Percentiles rank a stretch among this genome's conserved stretches.
Conservation (phyloP, 2,797 vertebrate genomes). For the Sebastes ruberrimus region DNA sequence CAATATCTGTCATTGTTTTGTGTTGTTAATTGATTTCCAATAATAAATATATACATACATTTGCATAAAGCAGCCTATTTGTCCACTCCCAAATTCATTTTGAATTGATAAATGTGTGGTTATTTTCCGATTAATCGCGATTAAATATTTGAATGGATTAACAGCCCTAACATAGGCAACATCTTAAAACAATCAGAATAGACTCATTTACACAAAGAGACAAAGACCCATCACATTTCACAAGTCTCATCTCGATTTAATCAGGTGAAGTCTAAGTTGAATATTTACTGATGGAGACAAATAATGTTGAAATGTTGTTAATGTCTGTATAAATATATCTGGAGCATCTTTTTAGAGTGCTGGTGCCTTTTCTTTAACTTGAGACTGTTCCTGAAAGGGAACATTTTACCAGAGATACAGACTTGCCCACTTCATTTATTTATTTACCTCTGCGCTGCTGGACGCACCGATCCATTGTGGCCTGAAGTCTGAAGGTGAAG, state of each 20-base stretch:
- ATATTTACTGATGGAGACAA: background rate
- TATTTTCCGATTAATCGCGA: too few species aligned
- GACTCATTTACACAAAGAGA: too few species aligned
- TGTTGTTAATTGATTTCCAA: too few species aligned
- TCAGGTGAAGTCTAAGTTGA: background rate
- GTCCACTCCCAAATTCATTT: too few species aligned
- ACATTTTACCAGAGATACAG: background rate
- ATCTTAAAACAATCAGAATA: too few species aligned
- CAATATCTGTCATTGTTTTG: too few species aligned
- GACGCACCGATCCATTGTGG: background rate
- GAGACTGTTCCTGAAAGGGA: background rate
- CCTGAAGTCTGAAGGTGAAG: conserved; percentile 18
- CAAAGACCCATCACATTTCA: background rate
- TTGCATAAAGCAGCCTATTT: too few species aligned
- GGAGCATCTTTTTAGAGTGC: background rate
- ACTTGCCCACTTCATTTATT: background rate
- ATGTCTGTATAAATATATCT: background rate
- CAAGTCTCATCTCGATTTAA: background rate
- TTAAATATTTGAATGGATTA: too few species aligned
- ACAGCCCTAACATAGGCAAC: too few species aligned
- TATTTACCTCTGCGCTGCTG: background rate
- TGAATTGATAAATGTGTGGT: too few species aligned
- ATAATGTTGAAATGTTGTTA: background rate
- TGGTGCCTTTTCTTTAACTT: background rate
- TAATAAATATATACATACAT: too few species aligned